phyloP scores from a whole-genome alignment of 2,113 vertebrate species.

The Daboia siamensis region DNA sequence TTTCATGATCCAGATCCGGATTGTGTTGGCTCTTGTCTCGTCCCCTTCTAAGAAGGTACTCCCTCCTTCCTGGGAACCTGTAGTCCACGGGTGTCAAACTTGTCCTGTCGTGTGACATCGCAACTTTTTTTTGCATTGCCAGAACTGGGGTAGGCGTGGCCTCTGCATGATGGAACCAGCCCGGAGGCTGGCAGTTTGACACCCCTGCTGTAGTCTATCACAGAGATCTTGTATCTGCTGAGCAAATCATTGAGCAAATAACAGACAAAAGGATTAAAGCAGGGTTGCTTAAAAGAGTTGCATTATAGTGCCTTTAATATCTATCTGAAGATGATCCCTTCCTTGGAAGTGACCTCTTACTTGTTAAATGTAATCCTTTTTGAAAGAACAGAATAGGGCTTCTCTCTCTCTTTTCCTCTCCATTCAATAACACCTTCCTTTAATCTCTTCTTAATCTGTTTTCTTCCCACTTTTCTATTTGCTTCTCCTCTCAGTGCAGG shows the following conservation, averaged over 20 bases:
- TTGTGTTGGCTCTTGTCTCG: not conserved
- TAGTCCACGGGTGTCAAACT: too few relatives aligned
- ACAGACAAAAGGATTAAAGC: not conserved
- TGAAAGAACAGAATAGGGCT: not conserved
- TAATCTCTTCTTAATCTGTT: not conserved
- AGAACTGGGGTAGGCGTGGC: too few relatives aligned
- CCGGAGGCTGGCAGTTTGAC: too few relatives aligned
- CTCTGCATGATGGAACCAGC: too few relatives aligned
- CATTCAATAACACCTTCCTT: not conserved
- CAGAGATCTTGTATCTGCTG: not conserved
- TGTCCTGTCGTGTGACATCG: too few relatives aligned
- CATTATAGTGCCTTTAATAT: not conserved
- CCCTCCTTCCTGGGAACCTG: not conserved
- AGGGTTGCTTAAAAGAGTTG: not conserved
- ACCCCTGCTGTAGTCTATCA: not conserved
- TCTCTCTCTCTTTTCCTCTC: not conserved
- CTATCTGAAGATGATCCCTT: not conserved
- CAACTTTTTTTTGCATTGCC: too few relatives aligned
- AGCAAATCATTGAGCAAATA: not conserved
- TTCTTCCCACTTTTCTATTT: not conserved
- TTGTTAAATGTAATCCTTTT: not conserved
- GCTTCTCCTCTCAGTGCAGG: not conserved
- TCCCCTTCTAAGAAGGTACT: not conserved
- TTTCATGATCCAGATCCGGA: not conserved
- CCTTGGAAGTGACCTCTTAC: not conserved